These are phyloP conservation scores for Ochropleura leucogaster DNA, from an alignment of 2,888 invertebrate species.

Conservation along the genomic window DNA sequence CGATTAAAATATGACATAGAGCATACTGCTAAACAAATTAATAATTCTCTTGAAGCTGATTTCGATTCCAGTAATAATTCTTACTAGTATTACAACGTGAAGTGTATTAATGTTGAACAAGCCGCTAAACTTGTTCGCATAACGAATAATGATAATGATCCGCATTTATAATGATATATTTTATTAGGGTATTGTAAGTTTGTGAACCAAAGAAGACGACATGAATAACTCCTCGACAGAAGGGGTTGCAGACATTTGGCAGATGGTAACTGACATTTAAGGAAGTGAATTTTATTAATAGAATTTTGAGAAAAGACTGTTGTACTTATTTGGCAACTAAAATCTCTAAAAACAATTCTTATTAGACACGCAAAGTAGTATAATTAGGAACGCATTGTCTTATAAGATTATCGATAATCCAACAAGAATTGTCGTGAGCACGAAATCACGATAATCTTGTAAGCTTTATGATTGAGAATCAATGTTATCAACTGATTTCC, in stretches of 20 bases:
- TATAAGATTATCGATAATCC: conserved; percentile 11
- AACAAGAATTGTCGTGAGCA: conserved; percentile 2
- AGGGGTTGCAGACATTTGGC: conserved; percentile 17
- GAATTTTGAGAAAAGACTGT: background rate
- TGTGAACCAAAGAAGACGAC: conserved; percentile 74
- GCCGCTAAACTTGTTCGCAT: conserved; percentile 56
- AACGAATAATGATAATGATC: conserved; percentile 72
- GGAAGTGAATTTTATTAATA: background rate
- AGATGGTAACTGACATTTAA: conserved; percentile 42
- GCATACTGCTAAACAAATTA: conserved; percentile 25
- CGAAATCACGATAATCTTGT: conserved; percentile 11
- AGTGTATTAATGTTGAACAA: conserved; percentile 57
- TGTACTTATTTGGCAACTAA: background rate
- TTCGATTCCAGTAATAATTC: conserved; percentile 41
- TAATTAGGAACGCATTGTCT: background rate
- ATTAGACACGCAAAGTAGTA: background rate
- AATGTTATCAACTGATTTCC: conserved; percentile 20
- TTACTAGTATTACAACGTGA: conserved; percentile 34
- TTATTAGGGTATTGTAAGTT: conserved; percentile 78
- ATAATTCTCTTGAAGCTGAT: conserved; percentile 12
- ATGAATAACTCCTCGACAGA: conserved; percentile 63
- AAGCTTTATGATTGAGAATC: background rate
- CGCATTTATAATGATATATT: conserved; percentile 78
- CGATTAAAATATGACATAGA: conserved; percentile 17
- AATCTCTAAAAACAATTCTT: background rate